These are phyloP conservation scores for Sminthopsis crassicaudata DNA, from an alignment of 2,113 vertebrate species.

Conservation along the genomic window DNA sequence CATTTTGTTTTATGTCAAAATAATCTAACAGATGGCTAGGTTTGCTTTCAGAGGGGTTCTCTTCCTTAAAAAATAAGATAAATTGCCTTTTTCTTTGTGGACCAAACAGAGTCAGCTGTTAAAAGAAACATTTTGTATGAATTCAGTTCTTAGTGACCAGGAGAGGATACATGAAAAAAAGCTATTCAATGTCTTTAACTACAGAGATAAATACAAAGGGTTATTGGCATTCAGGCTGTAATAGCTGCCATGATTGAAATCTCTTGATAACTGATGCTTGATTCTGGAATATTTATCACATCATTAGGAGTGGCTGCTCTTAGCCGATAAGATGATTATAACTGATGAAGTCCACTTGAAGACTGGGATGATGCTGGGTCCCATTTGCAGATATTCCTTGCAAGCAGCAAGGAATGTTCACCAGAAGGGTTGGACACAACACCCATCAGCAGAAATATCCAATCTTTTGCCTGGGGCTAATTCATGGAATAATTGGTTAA, in stretches of 20 bases:
- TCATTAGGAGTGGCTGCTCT: conserved; percentile 84
- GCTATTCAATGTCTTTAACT: conserved; percentile 79
- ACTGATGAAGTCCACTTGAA: conserved; percentile 84
- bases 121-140: conserved; percentile 74
- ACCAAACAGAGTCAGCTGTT: conserved; percentile 19
- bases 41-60: conserved; percentile 8
- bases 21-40: conserved; percentile 11
- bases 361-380: conserved; percentile 74
- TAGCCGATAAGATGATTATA: conserved; percentile 86
- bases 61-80: neutral
- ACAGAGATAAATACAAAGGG: conserved; percentile 86
- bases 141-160: conserved; percentile 77
- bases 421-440: conserved; percentile 62
- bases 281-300: conserved; percentile 86
- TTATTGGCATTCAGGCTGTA: conserved; percentile 81
- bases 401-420: conserved; percentile 62
- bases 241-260: conserved; percentile 85
- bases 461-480: conserved; percentile 69
- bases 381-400: conserved; percentile 75
- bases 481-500: conserved; percentile 73
- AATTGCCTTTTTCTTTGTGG: conserved; percentile 17
- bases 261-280: conserved; percentile 81
- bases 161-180: conserved; percentile 83
- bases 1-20: neutral
- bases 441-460: conserved; percentile 79